phyloP scores from a whole-genome alignment of 2,888 invertebrate species.

The Vanessa cardui region DNA sequence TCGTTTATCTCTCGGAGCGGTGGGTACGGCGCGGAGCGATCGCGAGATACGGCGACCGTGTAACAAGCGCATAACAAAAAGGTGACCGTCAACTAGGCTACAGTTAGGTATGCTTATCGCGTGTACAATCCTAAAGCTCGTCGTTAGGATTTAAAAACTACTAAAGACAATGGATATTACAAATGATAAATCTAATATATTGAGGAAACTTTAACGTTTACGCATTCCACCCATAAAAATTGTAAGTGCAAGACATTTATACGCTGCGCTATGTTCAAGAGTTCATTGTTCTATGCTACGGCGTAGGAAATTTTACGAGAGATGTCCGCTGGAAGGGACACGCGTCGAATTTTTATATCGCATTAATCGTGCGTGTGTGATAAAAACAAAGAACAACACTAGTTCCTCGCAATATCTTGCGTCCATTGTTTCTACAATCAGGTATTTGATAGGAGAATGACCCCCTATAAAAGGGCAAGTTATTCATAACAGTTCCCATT shows the following conservation, averaged over 20 bases:
- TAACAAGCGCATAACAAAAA: slow-evolving; percentile 55
- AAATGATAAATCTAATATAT: slow-evolving; percentile 32
- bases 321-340: slow-evolving; percentile 64
- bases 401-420: slow-evolving; percentile 67
- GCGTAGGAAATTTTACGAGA: slow-evolving; percentile 72
- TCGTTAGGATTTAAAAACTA: slow-evolving; percentile 10
- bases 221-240: slow-evolving; percentile 32
- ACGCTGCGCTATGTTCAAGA: slow-evolving; percentile 42
- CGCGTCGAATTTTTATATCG: slow-evolving; percentile 75
- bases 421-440: slow-evolving; percentile 68
- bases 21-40: slow-evolving; percentile 40
- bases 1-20: slow-evolving; percentile 50
- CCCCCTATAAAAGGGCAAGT: slow-evolving; percentile 67
- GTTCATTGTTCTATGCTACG: slow-evolving; percentile 70
- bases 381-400: slow-evolving; percentile 68
- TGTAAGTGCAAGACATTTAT: slow-evolving; percentile 25
- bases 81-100: slow-evolving; percentile 50
- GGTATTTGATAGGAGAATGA: slow-evolving; percentile 69
- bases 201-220: slow-evolving; percentile 32
- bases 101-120: slow-evolving; percentile 52
- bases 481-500: slow-evolving; percentile 66
- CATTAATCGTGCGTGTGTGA: slow-evolving; percentile 61
- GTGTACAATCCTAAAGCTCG: slow-evolving; percentile 33
- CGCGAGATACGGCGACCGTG: slow-evolving; percentile 52
- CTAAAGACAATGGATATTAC: slow-evolving; percentile 32